phyloP scores from a whole-genome alignment of 1,140 invertebrate species.

The Oryctes rhinoceros region DNA sequence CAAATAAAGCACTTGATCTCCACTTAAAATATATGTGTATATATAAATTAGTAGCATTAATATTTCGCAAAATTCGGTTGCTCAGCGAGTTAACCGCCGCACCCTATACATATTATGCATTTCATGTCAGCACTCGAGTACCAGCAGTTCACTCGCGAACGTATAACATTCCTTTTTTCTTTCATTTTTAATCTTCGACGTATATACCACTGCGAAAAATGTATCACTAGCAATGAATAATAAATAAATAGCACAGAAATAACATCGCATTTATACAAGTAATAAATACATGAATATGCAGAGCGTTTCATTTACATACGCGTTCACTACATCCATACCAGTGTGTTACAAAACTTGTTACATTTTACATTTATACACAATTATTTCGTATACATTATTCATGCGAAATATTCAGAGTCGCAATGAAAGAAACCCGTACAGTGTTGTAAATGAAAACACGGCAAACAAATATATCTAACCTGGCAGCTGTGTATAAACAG shows the following conservation, averaged over 20 bases:
- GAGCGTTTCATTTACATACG: constrained; percentile 15
- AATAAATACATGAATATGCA: constrained; percentile 29
- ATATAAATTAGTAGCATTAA: no score
- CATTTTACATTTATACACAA: constrained; percentile 19
- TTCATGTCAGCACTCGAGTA: no score
- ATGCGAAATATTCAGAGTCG: constrained; percentile 6
- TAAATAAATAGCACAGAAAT: constrained; percentile 9
- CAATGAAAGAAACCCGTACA: constrained; percentile 5
- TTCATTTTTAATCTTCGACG: neutral
- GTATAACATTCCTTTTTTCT: neutral
- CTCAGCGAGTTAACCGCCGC: no score
- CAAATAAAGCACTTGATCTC: no score
- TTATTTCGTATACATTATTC: constrained; percentile 31
- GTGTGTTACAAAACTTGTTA: constrained; percentile 27
- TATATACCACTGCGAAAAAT: neutral
- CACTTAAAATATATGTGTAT: no score
- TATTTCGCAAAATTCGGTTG: no score
- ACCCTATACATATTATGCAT: no score
- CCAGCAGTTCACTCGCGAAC: no score
- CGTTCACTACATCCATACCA: neutral
- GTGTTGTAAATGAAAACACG: neutral
- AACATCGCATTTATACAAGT: constrained; percentile 17
- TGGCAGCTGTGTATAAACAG: constrained; percentile 3
- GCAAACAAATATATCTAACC: constrained; percentile 11
- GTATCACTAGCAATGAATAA: neutral